phyloP scores from a whole-genome alignment of 2,888 invertebrate species.

The Nemotelus nigrinus region DNA sequence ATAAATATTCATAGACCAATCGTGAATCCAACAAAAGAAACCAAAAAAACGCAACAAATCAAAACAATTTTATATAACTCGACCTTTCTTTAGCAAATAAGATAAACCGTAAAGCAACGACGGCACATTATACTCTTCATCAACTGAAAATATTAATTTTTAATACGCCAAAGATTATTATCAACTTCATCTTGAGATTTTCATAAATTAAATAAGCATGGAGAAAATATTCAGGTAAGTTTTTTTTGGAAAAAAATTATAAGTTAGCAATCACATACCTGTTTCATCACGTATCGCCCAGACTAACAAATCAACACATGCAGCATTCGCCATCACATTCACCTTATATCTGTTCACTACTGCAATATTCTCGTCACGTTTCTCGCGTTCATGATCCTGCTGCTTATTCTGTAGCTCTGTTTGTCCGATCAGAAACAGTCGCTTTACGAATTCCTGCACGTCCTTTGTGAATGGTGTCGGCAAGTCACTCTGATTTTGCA shows the following conservation, averaged over 20 bases:
- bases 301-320: slow-evolving; percentile 95
- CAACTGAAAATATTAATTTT: slow-evolving; percentile 69
- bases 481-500: slow-evolving; percentile 89
- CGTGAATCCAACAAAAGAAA: slow-evolving; percentile 2
- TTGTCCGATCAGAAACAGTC: slow-evolving; percentile 90
- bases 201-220: not conserved
- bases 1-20: not conserved
- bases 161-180: slow-evolving; percentile 47
- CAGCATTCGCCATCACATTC: slow-evolving; percentile 96
- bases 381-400: slow-evolving; percentile 86
- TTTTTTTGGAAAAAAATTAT: slow-evolving; percentile 6
- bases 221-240: slow-evolving; percentile 7
- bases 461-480: slow-evolving; percentile 92
- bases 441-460: slow-evolving; percentile 90
- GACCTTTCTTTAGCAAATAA: slow-evolving; percentile 68
- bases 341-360: slow-evolving; percentile 91
- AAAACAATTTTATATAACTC: not conserved
- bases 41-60: slow-evolving; percentile 32
- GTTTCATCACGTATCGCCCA: slow-evolving; percentile 98
- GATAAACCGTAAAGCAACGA: slow-evolving; percentile 78
- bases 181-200: slow-evolving; percentile 9
- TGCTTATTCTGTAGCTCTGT: slow-evolving; percentile 89
- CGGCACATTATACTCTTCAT: slow-evolving; percentile 76
- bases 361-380: slow-evolving; percentile 80
- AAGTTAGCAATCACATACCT: slow-evolving; percentile 70